Evolutionary conservation across 2,888 invertebrate species (phyloP), one percentile per base, ranked within the genome.

Genomic region (Rhingia rostrata): DNA sequence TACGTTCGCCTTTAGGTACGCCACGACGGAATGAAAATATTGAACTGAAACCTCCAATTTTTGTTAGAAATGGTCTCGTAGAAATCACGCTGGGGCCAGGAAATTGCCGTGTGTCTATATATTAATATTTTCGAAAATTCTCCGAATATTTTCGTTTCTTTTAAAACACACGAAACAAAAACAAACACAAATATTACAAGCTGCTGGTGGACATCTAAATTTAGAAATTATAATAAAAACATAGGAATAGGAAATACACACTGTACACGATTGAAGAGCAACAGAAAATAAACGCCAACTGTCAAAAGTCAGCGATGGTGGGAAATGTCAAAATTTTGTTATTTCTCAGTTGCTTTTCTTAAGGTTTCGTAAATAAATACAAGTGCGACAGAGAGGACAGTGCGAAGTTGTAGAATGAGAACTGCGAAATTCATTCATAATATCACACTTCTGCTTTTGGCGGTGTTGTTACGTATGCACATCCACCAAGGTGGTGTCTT

Each of bases 31-130:
- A 86, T 87, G 88, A 88, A 86, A 88, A 90, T 88, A 90, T 87
- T 87, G 89, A 88, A 90, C 91, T 90, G 87, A 90, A 88, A 83
- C 89, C 89, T 88, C 90, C 91, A 89, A 89, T 89, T 86, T 87
- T 89, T 88, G 47, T 84, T 64, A 33, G 14, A 79, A 45, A 30
- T 64, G 35, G 33, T 84, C 22, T 61, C 43, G 58, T 53, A 54
- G 45, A 43, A 51, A 10, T 43, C 49, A 32, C 61, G 41, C 33
- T 63, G 47, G 69, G 45, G 47, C 43, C 49, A 61, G 35, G 63
- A 84, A 69, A 78, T 64, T n/a, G 63, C 61, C 58, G 61, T 45
- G 33, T 64, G 49, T 54, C 32, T 64, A 30, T 74, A 22, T 22
- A 75, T 70, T 84, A 84, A 80, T 84, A 75, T 61, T 84, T 22